These are phyloP conservation scores for Sebastiscus albofasciatus DNA, from an alignment of 2,797 vertebrate genomes.

Conservation along the genomic window DNA sequence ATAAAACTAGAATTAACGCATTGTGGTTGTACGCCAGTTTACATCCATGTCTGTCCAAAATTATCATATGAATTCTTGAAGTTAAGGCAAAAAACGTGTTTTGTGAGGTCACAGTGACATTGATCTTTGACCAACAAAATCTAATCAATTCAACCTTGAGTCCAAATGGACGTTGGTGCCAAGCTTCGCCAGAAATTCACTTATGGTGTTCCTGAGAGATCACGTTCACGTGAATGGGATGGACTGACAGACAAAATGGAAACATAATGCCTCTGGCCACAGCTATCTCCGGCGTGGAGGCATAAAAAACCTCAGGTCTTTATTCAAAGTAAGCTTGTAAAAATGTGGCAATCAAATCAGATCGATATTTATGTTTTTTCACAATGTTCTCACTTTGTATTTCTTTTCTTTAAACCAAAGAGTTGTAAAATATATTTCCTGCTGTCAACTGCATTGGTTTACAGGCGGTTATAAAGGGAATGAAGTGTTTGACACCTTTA, in stretches of 20 bases:
- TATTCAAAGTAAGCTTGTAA: background rate
- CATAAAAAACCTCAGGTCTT: background rate
- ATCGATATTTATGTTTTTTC: background rate
- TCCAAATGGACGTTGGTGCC: no score
- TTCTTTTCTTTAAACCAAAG: background rate
- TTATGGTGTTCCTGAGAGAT: no score
- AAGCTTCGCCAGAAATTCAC: no score
- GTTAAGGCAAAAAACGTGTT: no score
- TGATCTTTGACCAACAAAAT: no score
- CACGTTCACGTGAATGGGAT: no score
- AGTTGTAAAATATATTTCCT: background rate
- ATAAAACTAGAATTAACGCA: background rate
- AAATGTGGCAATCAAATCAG: background rate
- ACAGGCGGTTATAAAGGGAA: background rate
- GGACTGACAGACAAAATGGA: fast-evolving
- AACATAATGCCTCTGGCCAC: no score
- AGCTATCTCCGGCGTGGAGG: background rate
- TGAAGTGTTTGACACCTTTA: background rate
- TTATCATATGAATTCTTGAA: no score
- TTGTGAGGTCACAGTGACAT: no score
- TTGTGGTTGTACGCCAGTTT: no score
- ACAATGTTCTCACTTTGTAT: background rate
- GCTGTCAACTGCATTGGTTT: background rate
- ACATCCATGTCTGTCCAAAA: no score
- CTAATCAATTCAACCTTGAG: no score